These are phyloP conservation scores for Pseudochirops cupreus DNA, from an alignment of 2,797 vertebrate species.

Conservation along the genomic window DNA sequence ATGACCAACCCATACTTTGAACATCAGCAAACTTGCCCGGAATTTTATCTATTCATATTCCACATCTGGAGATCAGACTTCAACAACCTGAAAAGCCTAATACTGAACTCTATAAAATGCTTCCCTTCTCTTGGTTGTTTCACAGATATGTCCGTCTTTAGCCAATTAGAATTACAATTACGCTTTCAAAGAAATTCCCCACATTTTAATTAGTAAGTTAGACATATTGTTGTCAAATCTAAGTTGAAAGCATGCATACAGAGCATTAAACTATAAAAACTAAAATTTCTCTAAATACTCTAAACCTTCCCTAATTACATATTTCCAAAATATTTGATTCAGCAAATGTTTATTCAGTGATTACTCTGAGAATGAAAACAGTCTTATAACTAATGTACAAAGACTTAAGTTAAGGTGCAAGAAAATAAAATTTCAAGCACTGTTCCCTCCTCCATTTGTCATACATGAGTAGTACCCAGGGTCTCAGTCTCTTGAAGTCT, in stretches of 20 bases:
- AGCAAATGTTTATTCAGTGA: background rate
- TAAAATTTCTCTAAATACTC: background rate
- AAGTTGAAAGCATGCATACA: background rate
- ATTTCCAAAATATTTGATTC: background rate
- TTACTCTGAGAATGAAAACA: background rate
- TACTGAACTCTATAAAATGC: background rate
- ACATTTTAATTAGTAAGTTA: background rate
- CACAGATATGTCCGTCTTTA: background rate
- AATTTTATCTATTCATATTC: background rate
- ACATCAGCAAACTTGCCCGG: background rate
- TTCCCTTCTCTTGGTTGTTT: background rate
- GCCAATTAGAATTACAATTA: background rate
- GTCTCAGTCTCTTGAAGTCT: too few relatives aligned
- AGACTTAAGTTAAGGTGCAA: background rate
- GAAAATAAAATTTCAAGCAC: background rate
- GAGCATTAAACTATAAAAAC: too few relatives aligned
- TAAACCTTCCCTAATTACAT: background rate
- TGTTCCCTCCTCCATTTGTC: background rate
- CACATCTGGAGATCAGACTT: background rate
- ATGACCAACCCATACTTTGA: background rate
- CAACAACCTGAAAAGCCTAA: background rate
- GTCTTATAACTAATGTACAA: background rate
- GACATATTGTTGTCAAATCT: background rate
- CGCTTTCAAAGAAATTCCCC: background rate
- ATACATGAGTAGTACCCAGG: background rate